These are phyloP conservation scores for Adelges cooleyi DNA, from an alignment of 1,140 invertebrate species.

Conservation along the genomic window DNA sequence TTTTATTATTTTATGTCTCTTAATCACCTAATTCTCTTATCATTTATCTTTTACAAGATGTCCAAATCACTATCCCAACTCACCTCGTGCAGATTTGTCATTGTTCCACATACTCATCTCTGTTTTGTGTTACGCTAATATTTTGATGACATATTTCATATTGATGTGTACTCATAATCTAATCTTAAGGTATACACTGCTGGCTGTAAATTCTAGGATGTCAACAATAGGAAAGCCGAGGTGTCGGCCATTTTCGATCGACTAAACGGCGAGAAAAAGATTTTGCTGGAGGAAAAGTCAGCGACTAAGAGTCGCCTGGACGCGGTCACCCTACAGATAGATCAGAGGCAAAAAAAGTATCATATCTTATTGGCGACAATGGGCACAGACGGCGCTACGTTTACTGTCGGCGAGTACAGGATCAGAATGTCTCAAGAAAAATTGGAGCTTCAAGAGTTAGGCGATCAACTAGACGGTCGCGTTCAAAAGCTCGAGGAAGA, in stretches of 20 bases:
- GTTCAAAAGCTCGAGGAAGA: slow-evolving; percentile 55
- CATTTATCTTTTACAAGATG: too few relatives aligned
- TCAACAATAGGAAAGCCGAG: slow-evolving; percentile 1
- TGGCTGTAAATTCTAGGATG: neutral
- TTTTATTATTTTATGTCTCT: too few relatives aligned
- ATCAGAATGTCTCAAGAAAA: slow-evolving; percentile 49
- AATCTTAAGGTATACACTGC: too few relatives aligned
- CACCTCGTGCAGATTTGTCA: too few relatives aligned
- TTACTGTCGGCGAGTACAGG: neutral
- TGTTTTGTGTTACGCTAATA: too few relatives aligned
- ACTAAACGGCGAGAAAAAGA: neutral
- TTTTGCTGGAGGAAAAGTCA: neutral
- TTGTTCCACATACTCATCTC: too few relatives aligned
- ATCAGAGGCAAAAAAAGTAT: neutral
- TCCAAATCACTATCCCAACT: too few relatives aligned
- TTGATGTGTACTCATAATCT: too few relatives aligned
- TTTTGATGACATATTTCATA: too few relatives aligned
- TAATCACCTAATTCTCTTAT: too few relatives aligned
- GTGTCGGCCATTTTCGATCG: neutral
- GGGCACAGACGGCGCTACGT: neutral
- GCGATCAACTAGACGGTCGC: slow-evolving; percentile 49
- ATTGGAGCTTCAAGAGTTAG: slow-evolving; percentile 51
- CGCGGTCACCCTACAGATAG: neutral
- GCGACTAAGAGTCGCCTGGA: neutral
- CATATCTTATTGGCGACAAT: neutral